Evolutionary conservation across 2,888 invertebrate genomes (phyloP).

Genomic region (Erebia aethiops): DNA sequence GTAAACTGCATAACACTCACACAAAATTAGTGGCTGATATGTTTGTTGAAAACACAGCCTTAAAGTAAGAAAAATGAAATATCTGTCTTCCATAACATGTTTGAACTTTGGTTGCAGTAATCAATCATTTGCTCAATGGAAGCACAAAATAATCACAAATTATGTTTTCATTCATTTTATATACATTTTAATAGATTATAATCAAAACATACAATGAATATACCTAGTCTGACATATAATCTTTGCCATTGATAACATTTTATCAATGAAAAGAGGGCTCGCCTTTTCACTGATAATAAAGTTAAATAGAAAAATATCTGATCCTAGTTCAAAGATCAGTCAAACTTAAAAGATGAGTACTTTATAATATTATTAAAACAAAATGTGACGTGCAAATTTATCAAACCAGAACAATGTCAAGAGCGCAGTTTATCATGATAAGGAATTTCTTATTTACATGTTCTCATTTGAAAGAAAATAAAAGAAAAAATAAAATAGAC

Average conservation of each 20-base stretch:
- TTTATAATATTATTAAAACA: too few relatives aligned
- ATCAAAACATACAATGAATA: neutral
- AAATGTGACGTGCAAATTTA: neutral
- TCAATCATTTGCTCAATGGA: neutral
- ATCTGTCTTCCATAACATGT: too few relatives aligned
- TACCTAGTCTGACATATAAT: slow-evolving; percentile 4
- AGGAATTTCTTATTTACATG: neutral
- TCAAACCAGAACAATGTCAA: neutral
- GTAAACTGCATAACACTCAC: too few relatives aligned
- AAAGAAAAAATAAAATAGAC: too few relatives aligned
- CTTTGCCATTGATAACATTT: slow-evolving; percentile 25
- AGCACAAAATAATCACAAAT: neutral
- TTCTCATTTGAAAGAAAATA: neutral
- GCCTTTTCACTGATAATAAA: slow-evolving; percentile 27
- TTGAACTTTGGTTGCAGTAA: too few relatives aligned
- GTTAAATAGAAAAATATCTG: neutral
- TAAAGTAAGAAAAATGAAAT: too few relatives aligned
- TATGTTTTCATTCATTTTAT: neutral
- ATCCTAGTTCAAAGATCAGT: too few relatives aligned
- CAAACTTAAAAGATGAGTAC: too few relatives aligned
- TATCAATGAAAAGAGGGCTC: slow-evolving; percentile 36
- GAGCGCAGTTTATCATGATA: neutral
- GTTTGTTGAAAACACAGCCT: too few relatives aligned
- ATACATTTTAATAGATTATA: neutral
- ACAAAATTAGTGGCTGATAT: too few relatives aligned